Conservation (phyloP, 2,113 vertebrate genomes). For the Pipra filicauda region DNA sequence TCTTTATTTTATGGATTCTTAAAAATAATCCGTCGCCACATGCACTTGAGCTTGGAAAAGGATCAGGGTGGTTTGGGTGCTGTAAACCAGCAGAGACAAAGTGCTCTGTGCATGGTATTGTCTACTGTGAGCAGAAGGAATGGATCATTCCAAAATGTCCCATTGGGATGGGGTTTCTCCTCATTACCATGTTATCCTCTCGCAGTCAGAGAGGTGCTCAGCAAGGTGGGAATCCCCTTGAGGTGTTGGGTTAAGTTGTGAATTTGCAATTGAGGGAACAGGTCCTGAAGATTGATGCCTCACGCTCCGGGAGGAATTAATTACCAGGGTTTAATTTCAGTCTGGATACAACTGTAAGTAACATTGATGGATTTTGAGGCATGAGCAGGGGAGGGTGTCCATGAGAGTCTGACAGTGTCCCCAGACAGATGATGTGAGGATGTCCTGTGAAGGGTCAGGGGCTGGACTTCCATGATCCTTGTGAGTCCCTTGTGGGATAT, state of each 20-base stretch:
- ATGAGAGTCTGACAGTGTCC: background rate
- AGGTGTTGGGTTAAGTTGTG: background rate
- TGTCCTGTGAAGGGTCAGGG: background rate
- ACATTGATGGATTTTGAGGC: rapidly evolving
- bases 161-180: background rate
- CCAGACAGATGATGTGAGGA: background rate
- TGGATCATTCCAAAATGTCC: too few relatives aligned
- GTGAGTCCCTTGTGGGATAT: background rate
- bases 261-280: background rate
- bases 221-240: rapidly evolving
- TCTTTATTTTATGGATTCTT: background rate
- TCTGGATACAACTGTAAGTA: background rate
- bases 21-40: background rate
- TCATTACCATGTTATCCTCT: rapidly evolving
- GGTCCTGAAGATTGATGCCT: background rate
- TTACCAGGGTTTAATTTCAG: background rate
- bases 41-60: background rate
- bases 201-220: background rate
- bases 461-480: rapidly evolving
- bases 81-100: background rate
- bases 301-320: background rate
- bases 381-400: background rate
- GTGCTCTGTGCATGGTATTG: rapidly evolving
- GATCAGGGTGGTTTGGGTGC: background rate
- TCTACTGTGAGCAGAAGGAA: background rate